phyloP scores from a whole-genome alignment of 2,888 invertebrate species.

The Drosophila mettleri region DNA sequence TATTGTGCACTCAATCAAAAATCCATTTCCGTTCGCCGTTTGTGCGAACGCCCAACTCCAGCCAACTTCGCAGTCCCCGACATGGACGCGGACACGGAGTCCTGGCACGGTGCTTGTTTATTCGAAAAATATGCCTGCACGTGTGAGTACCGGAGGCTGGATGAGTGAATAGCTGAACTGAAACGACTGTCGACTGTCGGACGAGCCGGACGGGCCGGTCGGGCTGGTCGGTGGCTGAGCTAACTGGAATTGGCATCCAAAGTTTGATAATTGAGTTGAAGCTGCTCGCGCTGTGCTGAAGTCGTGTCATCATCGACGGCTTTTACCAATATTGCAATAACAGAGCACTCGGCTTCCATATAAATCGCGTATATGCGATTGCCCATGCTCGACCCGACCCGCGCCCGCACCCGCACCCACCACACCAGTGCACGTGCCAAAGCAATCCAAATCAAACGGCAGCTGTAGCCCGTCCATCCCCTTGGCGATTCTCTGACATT shows the following conservation, averaged over 20 bases:
- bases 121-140: slow-evolving; percentile 46
- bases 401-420: neutral
- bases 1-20: slow-evolving; percentile 80
- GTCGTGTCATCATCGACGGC: slow-evolving; percentile 56
- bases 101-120: slow-evolving; percentile 37
- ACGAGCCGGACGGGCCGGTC: slow-evolving; percentile 8
- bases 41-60: slow-evolving; percentile 34
- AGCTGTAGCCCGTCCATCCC: slow-evolving; percentile 1
- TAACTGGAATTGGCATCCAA: slow-evolving; percentile 60
- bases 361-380: slow-evolving; percentile 47
- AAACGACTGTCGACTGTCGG: slow-evolving; percentile 1
- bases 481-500: slow-evolving; percentile 34
- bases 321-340: slow-evolving; percentile 59
- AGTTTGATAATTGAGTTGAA: slow-evolving; percentile 79
- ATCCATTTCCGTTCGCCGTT: slow-evolving; percentile 77
- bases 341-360: slow-evolving; percentile 33
- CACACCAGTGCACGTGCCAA: slow-evolving; percentile 66
- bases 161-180: slow-evolving; percentile 33
- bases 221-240: slow-evolving; percentile 14
- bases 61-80: slow-evolving; percentile 7
- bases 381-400: neutral
- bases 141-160: slow-evolving; percentile 34
- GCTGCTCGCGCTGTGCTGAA: slow-evolving; percentile 57
- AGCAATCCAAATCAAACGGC: slow-evolving; percentile 52
- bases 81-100: neutral